Conservation (phyloP, 2,113 vertebrate species). For the Hystrix brachyura region DNA sequence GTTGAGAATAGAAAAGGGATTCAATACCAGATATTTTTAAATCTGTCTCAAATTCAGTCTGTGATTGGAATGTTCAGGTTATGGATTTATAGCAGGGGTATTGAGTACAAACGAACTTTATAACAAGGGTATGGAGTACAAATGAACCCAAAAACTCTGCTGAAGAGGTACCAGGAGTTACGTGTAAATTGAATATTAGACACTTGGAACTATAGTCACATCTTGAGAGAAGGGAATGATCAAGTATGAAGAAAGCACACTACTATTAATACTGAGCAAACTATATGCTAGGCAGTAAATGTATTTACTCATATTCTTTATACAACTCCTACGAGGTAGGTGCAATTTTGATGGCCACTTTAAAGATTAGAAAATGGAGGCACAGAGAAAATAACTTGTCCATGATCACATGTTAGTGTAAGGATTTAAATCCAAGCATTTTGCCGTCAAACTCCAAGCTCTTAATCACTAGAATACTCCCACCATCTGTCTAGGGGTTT, state of each 20-base stretch:
- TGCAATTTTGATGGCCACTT: background rate
- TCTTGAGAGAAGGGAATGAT: background rate
- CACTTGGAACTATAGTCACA: background rate
- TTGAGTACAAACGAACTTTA: background rate
- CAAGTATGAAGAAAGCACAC: slow-evolving; percentile 1
- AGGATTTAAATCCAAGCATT: background rate
- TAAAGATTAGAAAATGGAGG: background rate
- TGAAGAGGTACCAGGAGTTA: background rate
- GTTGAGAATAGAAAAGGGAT: background rate
- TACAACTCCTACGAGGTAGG: background rate
- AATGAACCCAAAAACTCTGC: background rate
- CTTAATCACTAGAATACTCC: background rate
- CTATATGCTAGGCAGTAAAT: background rate
- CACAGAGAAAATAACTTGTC: background rate
- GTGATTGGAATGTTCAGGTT: background rate
- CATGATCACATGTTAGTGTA: slow-evolving; percentile 6
- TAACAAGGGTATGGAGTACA: background rate
- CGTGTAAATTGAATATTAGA: background rate
- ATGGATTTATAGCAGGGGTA: background rate
- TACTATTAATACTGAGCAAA: background rate
- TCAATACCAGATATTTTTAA: slow-evolving; percentile 50
- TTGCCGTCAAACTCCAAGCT: background rate
- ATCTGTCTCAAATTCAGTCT: background rate
- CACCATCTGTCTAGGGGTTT: background rate
- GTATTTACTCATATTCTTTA: background rate